These are phyloP conservation scores for Stichopus horrens DNA, from an alignment of 53 echinoderm and acorn worm genomes.

Conservation along the genomic window DNA sequence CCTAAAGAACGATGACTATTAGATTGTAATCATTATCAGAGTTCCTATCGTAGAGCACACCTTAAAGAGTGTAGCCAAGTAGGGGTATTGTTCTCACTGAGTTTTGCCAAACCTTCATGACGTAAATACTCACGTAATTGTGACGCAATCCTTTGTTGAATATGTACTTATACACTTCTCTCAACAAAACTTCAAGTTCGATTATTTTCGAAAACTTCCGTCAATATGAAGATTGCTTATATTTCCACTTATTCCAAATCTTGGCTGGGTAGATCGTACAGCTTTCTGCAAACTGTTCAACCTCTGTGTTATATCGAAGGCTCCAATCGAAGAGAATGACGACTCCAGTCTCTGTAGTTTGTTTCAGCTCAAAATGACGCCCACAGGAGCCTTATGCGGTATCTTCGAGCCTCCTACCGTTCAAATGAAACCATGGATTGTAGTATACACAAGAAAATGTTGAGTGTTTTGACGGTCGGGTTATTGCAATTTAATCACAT, in stretches of 20 bases:
- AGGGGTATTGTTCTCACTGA: no score
- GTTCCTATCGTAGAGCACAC: no score
- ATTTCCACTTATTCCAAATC: conserved; percentile 1
- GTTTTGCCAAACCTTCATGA: no score
- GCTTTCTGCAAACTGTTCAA: no score
- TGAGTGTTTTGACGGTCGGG: background rate
- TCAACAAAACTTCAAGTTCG: background rate
- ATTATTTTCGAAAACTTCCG: background rate
- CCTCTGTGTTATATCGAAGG: no score
- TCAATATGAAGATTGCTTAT: background rate
- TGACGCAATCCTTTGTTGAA: background rate
- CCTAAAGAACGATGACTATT: no score
- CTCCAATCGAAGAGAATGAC: no score
- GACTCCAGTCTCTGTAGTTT: no score
- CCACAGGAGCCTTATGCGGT: background rate
- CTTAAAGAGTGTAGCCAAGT: no score
- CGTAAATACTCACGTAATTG: background rate
- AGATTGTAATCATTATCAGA: no score
- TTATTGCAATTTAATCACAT: conserved; percentile 6
- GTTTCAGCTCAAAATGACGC: background rate
- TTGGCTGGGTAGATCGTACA: background rate
- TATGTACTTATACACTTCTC: background rate
- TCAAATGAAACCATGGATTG: background rate
- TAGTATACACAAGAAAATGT: background rate
- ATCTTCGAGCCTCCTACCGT: background rate